Evolutionary conservation across 2,888 invertebrate species (phyloP), one percentile per base, ranked within the genome.

Genomic region (Archaeoteleia sp.): DNA sequence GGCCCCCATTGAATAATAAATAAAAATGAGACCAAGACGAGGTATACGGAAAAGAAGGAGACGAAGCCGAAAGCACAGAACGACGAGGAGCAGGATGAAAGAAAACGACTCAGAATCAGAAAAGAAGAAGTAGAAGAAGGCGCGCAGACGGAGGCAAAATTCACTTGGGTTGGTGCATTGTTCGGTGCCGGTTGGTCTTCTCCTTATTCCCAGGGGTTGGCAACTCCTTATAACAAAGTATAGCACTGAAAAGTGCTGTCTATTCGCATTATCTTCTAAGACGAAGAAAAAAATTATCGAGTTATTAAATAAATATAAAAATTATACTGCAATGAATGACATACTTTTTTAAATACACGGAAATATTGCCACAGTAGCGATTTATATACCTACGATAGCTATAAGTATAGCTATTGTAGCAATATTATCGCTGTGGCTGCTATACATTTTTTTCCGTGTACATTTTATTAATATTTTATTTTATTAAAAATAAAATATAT

Each of bases 1-100:
- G 76, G 75, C 46, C 72, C 71, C 79, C 78, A 82, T 82, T 82
- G 81, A 83, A 82, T 82, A 79, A 82, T 81, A 82, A 82, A 81
- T 77, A 79, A 81, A 82, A 82, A 79, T 75, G 76, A 76, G 71
- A 75, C 67, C 55, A 74, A 51, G 43, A 43, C 17, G 49, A 65
- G 43, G 48, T 49, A 29, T 62, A 37, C 55, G 61, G 73, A 61
- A 58, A 69, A 55, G 70, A 68, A 71, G 53, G 69, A 67, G 70
- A 63, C 45, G 43, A 57, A 45, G 23, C 23, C 42, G 30, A 46
- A 49, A 53, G 45, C 37, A 20, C 29, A 12, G 49, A 48, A 14
- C 13, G 57, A 49, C 40, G 57, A 51, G 30, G 70, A 67, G 40
- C 35, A 54, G 37, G 62, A 60, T 53, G 67, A 63, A 43, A 55